Base-by-base conservation (phyloP, 2,888 invertebrate genomes). In the Mimas tiliae region DNA sequence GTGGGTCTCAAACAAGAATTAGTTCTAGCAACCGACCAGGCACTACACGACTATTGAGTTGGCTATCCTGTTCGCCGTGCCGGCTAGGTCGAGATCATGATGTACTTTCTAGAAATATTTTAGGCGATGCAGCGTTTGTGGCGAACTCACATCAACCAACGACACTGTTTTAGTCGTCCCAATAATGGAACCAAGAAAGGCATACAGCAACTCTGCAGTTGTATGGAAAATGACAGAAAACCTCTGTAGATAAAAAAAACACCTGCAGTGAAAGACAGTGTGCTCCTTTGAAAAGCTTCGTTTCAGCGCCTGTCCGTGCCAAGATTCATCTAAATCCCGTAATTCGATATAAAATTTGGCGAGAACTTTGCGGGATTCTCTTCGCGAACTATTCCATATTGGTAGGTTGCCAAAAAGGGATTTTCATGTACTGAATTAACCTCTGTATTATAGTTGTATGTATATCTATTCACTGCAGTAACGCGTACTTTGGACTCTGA, bases 341-440 rank as follows among this genome's bases (percentile, higher is more conserved):
- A 42, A 58, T 58, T 58, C 58, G 38, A 58, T 58, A 42, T 58
- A 58, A n/a, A 48, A 48, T 58, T 58, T 58, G 58, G 58, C 58
- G 12, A 58, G 42, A 58, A 58, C 16, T 58, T 53, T 33, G 55
- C 55, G 38, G 38, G 55, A 33, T 33, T 33, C n/a, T n/a, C n/a
- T 33, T 38, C 55, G 55, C 55, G 16, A 33, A 58, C 58, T 12
- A 58, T 42, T 19, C 58, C 58, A 42, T 58, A 58, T 58, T 58
- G 58, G 58, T 58, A 19, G 42, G 19, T 58, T 58, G 58, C 58
- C 58, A 58, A 16, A 48, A 34, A 19, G 38, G 42, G 42, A 58
- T 58, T 42, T 42, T 42, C 42, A 38, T 58, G 58, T 58, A 19
- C 58, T 58, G 58, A 58, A 58, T 58, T 58, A 58, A 58, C 38